These are phyloP conservation scores for Megalurothrips usitatus DNA, from an alignment of 2,888 invertebrate species.

Conservation along the genomic window DNA sequence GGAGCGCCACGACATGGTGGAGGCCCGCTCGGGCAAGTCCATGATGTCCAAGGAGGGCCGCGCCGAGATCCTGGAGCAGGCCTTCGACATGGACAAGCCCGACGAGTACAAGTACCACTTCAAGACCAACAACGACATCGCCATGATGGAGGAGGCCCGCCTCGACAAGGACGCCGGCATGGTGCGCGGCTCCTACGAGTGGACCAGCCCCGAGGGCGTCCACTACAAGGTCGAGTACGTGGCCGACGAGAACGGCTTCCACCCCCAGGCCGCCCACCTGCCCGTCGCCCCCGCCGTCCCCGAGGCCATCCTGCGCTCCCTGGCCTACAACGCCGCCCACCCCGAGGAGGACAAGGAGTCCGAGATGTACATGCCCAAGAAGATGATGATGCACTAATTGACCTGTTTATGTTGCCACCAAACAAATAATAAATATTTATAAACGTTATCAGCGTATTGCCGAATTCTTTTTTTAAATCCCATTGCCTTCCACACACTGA, in stretches of 20 bases:
- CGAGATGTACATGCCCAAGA: neutral
- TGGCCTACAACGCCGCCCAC: neutral
- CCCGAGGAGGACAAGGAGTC: neutral
- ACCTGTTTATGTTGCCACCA: too few species aligned
- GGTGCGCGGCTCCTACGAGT: neutral
- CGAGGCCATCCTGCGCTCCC: neutral
- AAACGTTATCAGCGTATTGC: too few species aligned
- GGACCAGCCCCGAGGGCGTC: neutral
- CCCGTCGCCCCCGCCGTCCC: neutral
- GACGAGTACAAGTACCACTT: neutral
- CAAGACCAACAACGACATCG: neutral
- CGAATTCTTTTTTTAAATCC: too few species aligned
- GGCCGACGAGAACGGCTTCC: neutral
- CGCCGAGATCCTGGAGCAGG: neutral
- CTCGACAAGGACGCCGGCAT: neutral
- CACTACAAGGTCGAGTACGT: conserved; percentile 1
- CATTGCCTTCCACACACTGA: too few species aligned
- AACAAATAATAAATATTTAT: too few species aligned
- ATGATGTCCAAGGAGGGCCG: neutral
- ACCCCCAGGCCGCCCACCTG: neutral
- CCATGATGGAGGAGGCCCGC: neutral
- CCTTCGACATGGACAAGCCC: neutral
- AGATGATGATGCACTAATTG: too few species aligned
- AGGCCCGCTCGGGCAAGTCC: too few species aligned
- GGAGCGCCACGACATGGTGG: too few species aligned